Evolutionary conservation across 2,113 vertebrate genomes (phyloP).

Genomic region (Coptodon rendalli): DNA sequence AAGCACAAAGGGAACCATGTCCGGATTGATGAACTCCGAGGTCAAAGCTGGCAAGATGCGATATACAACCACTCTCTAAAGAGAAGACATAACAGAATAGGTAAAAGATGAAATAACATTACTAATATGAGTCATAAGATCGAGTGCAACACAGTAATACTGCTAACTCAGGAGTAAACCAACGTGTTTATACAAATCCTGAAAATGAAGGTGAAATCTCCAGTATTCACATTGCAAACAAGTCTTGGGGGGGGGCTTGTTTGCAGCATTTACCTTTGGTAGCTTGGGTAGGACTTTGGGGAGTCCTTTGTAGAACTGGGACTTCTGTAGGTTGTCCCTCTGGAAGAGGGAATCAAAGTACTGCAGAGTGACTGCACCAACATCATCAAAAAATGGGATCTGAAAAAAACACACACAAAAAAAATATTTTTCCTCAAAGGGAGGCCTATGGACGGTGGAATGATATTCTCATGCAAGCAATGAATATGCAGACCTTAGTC

Average conservation of each 20-base stretch:
- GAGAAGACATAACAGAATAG: neutral
- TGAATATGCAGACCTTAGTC: constrained; percentile 81
- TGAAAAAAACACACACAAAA: constrained; percentile 45
- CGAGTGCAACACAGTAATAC: neutral
- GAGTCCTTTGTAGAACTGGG: constrained; percentile 96
- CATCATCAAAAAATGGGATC: constrained; percentile 97
- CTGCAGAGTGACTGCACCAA: constrained; percentile 92
- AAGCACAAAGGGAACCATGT: constrained; percentile 98
- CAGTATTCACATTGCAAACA: neutral
- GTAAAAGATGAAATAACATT: neutral
- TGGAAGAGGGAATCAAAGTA: constrained; percentile 99
- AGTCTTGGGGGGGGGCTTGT: neutral
- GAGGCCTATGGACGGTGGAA: neutral
- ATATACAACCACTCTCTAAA: constrained; percentile 89
- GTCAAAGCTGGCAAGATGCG: constrained; percentile 90
- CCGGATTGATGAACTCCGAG: constrained; percentile 95
- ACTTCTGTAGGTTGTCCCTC: constrained; percentile 97
- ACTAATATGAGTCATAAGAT: neutral
- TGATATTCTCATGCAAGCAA: neutral
- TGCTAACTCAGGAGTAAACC: neutral
- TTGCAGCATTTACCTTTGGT: constrained; percentile 79
- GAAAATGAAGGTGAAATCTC: neutral
- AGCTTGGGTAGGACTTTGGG: constrained; percentile 94
- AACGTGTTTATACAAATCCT: neutral
- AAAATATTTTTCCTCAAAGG: neutral